Conservation (phyloP, 2,888 invertebrate genomes). For the Eupithecia tripunctaria region DNA sequence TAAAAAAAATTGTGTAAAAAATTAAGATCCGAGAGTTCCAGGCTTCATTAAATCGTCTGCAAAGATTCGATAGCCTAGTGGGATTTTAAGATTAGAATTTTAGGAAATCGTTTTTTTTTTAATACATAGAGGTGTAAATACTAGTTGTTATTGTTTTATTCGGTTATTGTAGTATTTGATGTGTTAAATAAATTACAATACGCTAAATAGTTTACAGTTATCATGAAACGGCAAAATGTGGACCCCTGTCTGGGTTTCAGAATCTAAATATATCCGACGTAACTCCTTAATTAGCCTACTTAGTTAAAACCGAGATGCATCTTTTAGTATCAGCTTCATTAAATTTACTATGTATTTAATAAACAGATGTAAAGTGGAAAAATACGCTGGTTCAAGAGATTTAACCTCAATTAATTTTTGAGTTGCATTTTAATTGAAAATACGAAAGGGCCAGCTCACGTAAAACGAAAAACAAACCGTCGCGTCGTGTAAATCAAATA, state of each 20-base stretch:
- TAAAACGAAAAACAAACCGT: conserved; percentile 27
- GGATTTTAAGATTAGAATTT: no score
- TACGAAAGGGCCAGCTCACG: not conserved
- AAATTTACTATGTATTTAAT: not conserved
- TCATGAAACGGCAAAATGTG: not conserved
- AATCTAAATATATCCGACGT: not conserved
- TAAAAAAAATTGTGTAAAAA: not conserved
- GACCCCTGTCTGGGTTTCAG: not conserved
- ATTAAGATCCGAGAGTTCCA: no score
- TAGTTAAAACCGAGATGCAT: not conserved
- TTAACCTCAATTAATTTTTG: conserved; percentile 1
- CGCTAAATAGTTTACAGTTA: no score
- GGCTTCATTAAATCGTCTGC: no score
- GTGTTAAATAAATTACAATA: no score
- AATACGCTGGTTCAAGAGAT: not conserved
- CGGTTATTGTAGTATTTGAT: no score
- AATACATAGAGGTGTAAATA: no score
- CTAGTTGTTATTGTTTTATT: no score
- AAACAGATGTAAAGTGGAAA: not conserved
- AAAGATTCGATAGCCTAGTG: no score
- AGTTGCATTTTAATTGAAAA: conserved; percentile 1
- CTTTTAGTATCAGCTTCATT: not conserved
- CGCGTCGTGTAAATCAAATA: conserved; percentile 25
- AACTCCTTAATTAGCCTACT: not conserved
- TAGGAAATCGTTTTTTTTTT: no score